Evolutionary conservation across 53 echinoderm and acorn worm genomes (phyloP), one percentile per base, ranked within the genome.

Genomic region (Holothuria leucospilota): DNA sequence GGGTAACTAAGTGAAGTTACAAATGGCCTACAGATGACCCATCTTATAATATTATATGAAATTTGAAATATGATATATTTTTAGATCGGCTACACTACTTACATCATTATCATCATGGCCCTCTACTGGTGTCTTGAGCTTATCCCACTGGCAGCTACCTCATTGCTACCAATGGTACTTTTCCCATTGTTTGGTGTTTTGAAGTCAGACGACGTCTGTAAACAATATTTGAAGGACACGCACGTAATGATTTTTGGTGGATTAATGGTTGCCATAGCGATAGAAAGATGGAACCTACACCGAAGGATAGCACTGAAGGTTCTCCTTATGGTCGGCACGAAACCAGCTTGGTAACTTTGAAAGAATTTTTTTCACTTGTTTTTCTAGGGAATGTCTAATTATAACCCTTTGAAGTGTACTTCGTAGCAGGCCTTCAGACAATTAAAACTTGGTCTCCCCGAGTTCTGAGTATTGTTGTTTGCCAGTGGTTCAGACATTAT

Each of bases 141-240:
- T 27, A 84, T 98, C 24, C 94, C 99, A 13, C 82, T 98, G 20
- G 99, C 99, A 29, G 92, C 92, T 20, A 98, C 98, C 11, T 84
- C 98, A 12, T 91, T 98, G 40, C 53, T 98, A 1, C 98, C 98
- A 4, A 95, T 98, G 86, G 78, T 98, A 21, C 88, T 98, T 41
- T 98, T 98, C 87, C 98, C 98, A 18, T 20, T 91, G 39, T 95
- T 98, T 62, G 95, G 98, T 27, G 87, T 95, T 29, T 86, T 94
- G 63, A 68, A 67, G 38, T 93, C 94, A 20, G 88, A 89, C 40
- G 87, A 90, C 12, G 95, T 95, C 6, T 91, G 95, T 67, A 84
- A 68, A 27, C 91, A 93, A 26, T 98, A 98, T 85, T 79, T 98
- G 21, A 93, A 90, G 66, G 93, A 97, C 63, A 93, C 88, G 64